Conservation (phyloP, 2,888 invertebrate species). For the Quadroppia sp. region DNA sequence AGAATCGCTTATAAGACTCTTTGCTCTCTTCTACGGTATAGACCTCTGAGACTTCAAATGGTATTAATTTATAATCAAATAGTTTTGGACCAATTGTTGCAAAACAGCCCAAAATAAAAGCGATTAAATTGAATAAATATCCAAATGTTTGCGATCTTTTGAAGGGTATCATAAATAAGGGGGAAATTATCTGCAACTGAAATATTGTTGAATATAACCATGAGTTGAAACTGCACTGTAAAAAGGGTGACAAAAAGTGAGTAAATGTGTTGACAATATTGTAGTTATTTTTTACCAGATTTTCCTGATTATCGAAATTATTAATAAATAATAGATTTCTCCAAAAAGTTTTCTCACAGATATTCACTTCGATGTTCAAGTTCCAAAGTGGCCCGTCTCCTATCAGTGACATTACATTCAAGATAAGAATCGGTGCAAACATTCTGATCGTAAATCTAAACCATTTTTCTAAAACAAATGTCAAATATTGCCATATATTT, state of each 20-base stretch:
- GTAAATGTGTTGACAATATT: neutral
- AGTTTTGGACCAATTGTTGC: slow-evolving; percentile 15
- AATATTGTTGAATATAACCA: slow-evolving; percentile 11
- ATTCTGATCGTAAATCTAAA: slow-evolving; percentile 7
- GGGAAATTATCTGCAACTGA: slow-evolving; percentile 33
- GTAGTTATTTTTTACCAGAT: neutral
- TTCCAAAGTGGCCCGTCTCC: slow-evolving; percentile 35
- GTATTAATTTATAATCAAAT: neutral
- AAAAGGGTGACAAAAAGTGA: neutral
- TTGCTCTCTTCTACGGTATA: slow-evolving; percentile 25
- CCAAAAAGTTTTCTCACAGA: slow-evolving; percentile 4
- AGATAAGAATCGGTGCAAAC: slow-evolving; percentile 25
- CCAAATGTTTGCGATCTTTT: neutral
- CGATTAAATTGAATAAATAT: neutral
- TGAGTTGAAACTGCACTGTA: neutral
- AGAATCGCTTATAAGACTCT: neutral
- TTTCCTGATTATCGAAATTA: neutral
- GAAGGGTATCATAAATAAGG: slow-evolving; percentile 26
- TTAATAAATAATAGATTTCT: slow-evolving; percentile 28
- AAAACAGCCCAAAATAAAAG: slow-evolving; percentile 20
- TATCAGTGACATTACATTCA: slow-evolving; percentile 16
- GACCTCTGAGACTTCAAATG: slow-evolving; percentile 32
- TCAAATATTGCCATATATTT: neutral
- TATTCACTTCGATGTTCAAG: neutral
- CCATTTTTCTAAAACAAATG: slow-evolving; percentile 31